phyloP scores from a whole-genome alignment of 2,888 invertebrate species.

The Leucozona laternaria region DNA sequence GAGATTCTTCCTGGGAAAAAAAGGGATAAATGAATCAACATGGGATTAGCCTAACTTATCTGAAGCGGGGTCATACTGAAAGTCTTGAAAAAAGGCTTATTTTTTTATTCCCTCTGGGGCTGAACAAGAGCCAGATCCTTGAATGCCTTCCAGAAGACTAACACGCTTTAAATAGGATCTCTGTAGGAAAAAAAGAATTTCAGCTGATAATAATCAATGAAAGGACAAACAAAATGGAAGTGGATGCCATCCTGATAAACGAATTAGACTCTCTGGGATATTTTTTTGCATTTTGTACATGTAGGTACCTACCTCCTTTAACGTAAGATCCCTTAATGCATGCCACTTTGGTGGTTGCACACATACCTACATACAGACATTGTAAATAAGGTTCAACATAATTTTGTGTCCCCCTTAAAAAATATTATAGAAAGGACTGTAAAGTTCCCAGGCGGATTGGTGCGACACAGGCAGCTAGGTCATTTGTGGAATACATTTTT shows the following conservation, averaged over 20 bases:
- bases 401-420: background rate
- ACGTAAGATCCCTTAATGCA: slow-evolving; percentile 58
- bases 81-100: background rate
- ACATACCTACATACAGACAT: background rate
- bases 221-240: slow-evolving; percentile 22
- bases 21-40: slow-evolving; percentile 48
- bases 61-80: slow-evolving; percentile 1
- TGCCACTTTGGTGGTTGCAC: slow-evolving; percentile 46
- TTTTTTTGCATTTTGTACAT: slow-evolving; percentile 14
- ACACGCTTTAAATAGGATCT: slow-evolving; percentile 1
- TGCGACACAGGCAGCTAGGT: slow-evolving; percentile 37
- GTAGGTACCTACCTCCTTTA: slow-evolving; percentile 20
- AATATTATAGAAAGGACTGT: background rate
- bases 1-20: slow-evolving; percentile 16
- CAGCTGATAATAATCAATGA: slow-evolving; percentile 68
- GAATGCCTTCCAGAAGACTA: slow-evolving; percentile 2
- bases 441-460: slow-evolving; percentile 17
- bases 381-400: background rate
- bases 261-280: slow-evolving; percentile 35
- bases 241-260: slow-evolving; percentile 41
- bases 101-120: slow-evolving; percentile 28
- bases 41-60: slow-evolving; percentile 34
- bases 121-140: background rate
- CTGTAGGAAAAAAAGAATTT: background rate
- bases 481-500: slow-evolving; percentile 54